A percentile compares a stretch with the other conserved stretches of the same genome.
These are phyloP conservation scores for Colletes gigas DNA, from an alignment of 1,140 invertebrate genomes.

Conservation along the genomic window DNA sequence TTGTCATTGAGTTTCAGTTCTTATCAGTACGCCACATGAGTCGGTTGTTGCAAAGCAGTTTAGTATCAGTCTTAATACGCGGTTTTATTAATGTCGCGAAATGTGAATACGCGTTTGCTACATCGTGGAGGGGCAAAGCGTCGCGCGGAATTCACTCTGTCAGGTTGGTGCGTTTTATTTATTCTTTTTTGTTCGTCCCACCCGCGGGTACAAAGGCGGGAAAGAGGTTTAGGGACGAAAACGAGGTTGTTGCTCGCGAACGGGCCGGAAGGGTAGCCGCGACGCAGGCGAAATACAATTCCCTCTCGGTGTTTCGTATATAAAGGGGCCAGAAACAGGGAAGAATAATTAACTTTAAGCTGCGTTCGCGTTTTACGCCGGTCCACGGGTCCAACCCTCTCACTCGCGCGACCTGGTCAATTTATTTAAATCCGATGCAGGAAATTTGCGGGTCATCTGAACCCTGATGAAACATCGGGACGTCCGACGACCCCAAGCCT, in stretches of 20 bases:
- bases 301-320: too few species aligned
- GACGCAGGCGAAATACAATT: background rate
- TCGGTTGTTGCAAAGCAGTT: too few species aligned
- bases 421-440: slow-evolving; percentile 12
- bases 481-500: too few species aligned
- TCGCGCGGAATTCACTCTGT: slow-evolving; percentile 22
- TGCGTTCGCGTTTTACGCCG: background rate
- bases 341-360: background rate
- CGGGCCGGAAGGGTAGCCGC: too few species aligned
- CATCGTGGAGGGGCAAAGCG: background rate
- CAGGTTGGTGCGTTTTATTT: slow-evolving; percentile 5
- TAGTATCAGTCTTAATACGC: too few species aligned
- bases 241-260: slow-evolving; percentile 29
- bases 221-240: slow-evolving; percentile 9
- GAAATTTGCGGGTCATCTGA: too few species aligned
- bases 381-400: too few species aligned
- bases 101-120: too few species aligned
- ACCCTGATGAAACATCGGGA: too few species aligned
- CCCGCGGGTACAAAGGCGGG: background rate
- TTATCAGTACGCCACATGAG: too few species aligned
- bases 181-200: background rate
- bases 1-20: too few species aligned
- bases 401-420: background rate
- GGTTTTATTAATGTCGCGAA: background rate
- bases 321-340: background rate